Conservation (phyloP, 1,140 invertebrate genomes). For the Eupristina koningsbergeri region DNA sequence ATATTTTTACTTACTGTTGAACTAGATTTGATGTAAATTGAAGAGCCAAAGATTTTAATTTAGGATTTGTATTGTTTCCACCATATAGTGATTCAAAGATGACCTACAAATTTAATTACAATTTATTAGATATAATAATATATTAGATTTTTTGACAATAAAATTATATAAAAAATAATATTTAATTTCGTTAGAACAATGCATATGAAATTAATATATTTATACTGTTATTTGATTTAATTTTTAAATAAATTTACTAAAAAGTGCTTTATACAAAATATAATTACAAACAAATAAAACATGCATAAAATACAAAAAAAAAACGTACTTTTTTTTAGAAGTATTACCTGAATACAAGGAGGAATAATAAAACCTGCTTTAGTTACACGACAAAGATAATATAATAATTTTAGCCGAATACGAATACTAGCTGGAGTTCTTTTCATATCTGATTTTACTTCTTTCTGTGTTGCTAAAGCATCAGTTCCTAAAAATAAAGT, state of each 20-base stretch:
- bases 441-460: conserved; percentile 77
- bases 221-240: background rate
- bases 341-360: conserved; percentile 82
- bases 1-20: conserved; percentile 77
- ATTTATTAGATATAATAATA: conserved; percentile 24
- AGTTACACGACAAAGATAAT: conserved; percentile 85
- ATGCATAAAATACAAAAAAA: background rate
- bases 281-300: conserved; percentile 17
- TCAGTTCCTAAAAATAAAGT: conserved; percentile 84
- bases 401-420: conserved; percentile 88
- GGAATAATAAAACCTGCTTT: conserved; percentile 86
- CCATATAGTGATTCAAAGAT: conserved; percentile 92
- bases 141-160: background rate
- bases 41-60: conserved; percentile 85
- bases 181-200: conserved; percentile 16
- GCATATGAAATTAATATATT: conserved; percentile 11
- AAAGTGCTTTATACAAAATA: background rate
- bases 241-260: background rate
- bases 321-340: conserved; percentile 14
- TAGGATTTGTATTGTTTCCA: conserved; percentile 82
- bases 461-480: conserved; percentile 74
- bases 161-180: background rate
- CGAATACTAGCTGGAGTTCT: conserved; percentile 84
- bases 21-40: conserved; percentile 88
- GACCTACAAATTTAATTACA: conserved; percentile 73